Evolutionary conservation across 2,113 vertebrate species (phyloP).

Genomic region (Rattus norvegicus): DNA sequence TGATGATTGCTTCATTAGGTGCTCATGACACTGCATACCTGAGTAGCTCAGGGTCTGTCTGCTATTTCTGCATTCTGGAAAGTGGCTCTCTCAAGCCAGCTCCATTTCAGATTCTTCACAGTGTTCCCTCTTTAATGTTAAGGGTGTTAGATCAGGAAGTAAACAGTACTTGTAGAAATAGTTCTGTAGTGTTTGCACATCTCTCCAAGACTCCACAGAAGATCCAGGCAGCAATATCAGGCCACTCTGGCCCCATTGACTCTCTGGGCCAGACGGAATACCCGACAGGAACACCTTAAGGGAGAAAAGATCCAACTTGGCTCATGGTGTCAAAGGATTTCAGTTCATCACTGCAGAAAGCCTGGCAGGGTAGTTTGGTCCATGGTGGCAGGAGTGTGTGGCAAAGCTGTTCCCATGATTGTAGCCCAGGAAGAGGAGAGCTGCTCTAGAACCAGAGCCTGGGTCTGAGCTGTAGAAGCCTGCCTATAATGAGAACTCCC

Average conservation of each 20-base stretch:
- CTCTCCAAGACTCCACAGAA: not conserved
- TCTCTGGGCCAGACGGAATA: not conserved
- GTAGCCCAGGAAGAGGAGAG: not conserved
- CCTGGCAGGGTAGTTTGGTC: not conserved
- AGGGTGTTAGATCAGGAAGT: not conserved
- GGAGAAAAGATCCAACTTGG: not conserved
- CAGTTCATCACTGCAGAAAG: not conserved
- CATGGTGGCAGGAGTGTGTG: not conserved
- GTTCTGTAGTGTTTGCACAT: not conserved
- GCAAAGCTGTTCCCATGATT: not conserved
- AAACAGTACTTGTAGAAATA: not conserved
- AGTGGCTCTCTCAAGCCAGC: not conserved
- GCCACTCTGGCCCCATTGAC: not conserved
- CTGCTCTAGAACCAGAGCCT: not conserved
- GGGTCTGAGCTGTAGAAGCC: not conserved
- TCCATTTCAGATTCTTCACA: not conserved
- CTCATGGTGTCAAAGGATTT: not conserved
- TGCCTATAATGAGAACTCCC: not conserved
- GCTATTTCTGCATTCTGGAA: not conserved
- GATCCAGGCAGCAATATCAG: not conserved
- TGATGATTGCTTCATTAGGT: not conserved
- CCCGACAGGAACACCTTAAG: not conserved
- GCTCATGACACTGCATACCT: accelerated
- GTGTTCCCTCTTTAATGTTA: not conserved
- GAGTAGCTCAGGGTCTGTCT: not conserved